Evolutionary conservation across 1,140 invertebrate genomes (phyloP).

Genomic region (Neodiprion lecontei): DNA sequence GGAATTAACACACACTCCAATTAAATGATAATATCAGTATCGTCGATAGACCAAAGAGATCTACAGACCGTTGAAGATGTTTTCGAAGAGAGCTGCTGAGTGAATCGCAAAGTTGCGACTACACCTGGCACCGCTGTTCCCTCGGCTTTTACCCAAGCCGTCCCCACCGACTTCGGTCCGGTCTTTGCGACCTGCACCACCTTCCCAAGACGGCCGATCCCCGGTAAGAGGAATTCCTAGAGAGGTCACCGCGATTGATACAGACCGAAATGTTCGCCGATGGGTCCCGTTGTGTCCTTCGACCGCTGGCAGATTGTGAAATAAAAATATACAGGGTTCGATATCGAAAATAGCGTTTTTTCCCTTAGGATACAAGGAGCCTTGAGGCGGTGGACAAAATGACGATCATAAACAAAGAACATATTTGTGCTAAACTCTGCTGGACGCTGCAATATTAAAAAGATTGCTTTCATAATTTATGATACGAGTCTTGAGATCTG

Average conservation of each 20-base stretch:
- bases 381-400: too few species aligned
- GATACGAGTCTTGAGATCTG: too few species aligned
- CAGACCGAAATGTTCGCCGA: neutral
- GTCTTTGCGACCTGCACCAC: neutral
- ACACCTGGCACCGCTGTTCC: neutral
- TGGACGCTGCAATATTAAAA: too few species aligned
- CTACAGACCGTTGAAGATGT: too few species aligned
- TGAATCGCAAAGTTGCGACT: neutral
- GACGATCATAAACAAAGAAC: too few species aligned
- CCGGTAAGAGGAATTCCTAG: neutral
- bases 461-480: too few species aligned
- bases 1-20: constrained; percentile 25
- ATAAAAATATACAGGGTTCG: neutral
- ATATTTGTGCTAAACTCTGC: too few species aligned
- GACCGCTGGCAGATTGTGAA: neutral
- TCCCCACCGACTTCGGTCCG: neutral
- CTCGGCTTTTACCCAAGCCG: neutral
- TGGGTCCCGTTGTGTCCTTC: too few species aligned
- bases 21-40: constrained; percentile 6
- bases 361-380: too few species aligned
- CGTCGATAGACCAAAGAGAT: neutral
- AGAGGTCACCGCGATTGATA: neutral
- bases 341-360: too few species aligned
- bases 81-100: neutral
- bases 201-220: neutral